These are phyloP conservation scores for Vombatus ursinus DNA, from an alignment of 2,113 vertebrate species.

Conservation along the genomic window DNA sequence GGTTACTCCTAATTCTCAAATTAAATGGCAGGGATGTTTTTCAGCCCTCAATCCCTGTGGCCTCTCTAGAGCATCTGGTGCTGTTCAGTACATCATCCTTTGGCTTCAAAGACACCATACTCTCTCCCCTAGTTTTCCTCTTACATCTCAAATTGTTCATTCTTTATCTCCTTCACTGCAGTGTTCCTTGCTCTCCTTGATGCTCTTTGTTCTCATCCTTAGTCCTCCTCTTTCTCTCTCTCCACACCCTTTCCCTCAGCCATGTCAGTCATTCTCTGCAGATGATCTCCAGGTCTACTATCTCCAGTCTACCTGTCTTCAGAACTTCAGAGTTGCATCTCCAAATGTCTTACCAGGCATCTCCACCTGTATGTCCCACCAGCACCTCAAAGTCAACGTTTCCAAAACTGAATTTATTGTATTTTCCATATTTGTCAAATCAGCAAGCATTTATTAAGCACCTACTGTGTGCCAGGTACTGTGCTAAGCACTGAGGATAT, in stretches of 20 bases:
- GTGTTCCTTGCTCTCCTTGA: neutral
- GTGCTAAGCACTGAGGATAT: neutral
- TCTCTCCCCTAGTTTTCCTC: neutral
- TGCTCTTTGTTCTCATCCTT: neutral
- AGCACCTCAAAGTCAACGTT: neutral
- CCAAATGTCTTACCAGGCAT: neutral
- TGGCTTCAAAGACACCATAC: neutral
- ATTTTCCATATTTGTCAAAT: neutral
- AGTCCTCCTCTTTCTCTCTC: neutral
- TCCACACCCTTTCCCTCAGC: too few species aligned
- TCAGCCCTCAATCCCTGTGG: neutral
- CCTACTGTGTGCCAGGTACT: neutral
- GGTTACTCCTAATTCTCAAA: neutral
- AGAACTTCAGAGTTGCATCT: neutral
- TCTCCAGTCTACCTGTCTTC: neutral
- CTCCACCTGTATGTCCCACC: neutral
- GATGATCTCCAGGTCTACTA: neutral
- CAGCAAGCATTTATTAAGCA: neutral
- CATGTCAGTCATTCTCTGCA: neutral
- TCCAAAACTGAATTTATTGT: neutral
- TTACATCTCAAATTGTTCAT: neutral
- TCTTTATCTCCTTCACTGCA: neutral
- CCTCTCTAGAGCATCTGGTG: neutral
- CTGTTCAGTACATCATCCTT: neutral
- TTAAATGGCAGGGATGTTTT: neutral